These are phyloP conservation scores for Falcunculus frontatus DNA, from an alignment of 2,113 vertebrate species.

Conservation along the genomic window DNA sequence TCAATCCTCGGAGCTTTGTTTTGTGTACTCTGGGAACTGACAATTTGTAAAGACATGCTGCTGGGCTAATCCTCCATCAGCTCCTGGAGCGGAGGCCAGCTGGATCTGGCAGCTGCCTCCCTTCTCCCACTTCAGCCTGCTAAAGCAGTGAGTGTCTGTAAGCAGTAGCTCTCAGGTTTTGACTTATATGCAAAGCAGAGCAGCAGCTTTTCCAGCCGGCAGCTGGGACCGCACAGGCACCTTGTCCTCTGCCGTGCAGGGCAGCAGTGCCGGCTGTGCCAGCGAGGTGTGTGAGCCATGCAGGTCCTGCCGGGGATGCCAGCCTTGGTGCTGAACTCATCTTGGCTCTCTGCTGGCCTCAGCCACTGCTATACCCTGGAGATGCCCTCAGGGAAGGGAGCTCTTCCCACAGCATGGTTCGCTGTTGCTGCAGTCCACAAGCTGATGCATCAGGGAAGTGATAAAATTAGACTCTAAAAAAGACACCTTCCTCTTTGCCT, in stretches of 20 bases:
- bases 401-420: background rate
- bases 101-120: slow-evolving; percentile 22
- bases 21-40: background rate
- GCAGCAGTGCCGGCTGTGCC: background rate
- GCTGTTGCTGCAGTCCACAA: fast-evolving
- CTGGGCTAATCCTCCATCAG: slow-evolving; percentile 38
- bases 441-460: background rate
- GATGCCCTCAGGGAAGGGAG: background rate
- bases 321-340: background rate
- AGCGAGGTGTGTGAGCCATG: fast-evolving
- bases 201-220: background rate
- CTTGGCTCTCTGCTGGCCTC: background rate
- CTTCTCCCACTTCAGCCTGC: background rate
- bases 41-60: slow-evolving; percentile 17
- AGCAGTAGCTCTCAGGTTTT: slow-evolving; percentile 5
- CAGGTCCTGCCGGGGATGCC: background rate
- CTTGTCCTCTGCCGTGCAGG: fast-evolving
- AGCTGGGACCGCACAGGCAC: background rate
- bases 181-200: background rate
- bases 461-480: background rate
- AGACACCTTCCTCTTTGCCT: background rate
- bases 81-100: slow-evolving; percentile 4
- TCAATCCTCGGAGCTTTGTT: background rate
- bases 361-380: background rate
- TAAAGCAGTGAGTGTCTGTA: background rate